Conservation (phyloP, 2,797 vertebrate species). For the Lagorchestes hirsutus region DNA sequence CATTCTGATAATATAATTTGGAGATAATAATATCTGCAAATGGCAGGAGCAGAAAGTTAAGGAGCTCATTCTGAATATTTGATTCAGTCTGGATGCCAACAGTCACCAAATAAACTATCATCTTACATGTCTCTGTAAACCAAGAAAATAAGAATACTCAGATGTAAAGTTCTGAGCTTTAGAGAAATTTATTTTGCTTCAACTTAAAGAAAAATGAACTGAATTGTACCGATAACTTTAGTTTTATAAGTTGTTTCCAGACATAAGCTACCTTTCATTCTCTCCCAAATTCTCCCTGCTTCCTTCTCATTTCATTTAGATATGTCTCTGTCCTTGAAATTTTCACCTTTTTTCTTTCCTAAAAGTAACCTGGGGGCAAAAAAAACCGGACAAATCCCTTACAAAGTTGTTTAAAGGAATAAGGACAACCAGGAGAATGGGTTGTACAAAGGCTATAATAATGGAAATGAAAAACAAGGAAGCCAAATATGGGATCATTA, state of each 20-base stretch:
- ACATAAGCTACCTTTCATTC: background rate
- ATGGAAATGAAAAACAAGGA: background rate
- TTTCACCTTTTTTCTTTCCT: background rate
- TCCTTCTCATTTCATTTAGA: background rate
- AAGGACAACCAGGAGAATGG: background rate
- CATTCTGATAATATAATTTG: background rate
- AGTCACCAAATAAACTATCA: slow-evolving; percentile 7
- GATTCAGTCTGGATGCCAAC: background rate
- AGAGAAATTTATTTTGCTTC: background rate
- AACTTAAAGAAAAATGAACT: background rate
- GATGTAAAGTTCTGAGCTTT: slow-evolving; percentile 41
- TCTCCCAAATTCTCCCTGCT: background rate
- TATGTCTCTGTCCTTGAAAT: background rate
- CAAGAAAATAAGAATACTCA: slow-evolving; percentile 23
- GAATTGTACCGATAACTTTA: background rate
- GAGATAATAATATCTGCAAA: background rate
- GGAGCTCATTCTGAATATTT: background rate
- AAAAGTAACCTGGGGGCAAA: background rate
- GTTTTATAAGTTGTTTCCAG: background rate
- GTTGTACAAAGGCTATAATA: background rate
- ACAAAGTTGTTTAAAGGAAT: background rate
- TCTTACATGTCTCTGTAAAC: background rate
- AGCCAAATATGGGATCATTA: background rate
- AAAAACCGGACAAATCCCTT: background rate
- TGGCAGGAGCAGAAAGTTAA: background rate